Percentiles rank a stretch among this genome's conserved stretches.
These are phyloP conservation scores for Calliopum simillimum DNA, from an alignment of 2,888 invertebrate species.

Conservation along the genomic window DNA sequence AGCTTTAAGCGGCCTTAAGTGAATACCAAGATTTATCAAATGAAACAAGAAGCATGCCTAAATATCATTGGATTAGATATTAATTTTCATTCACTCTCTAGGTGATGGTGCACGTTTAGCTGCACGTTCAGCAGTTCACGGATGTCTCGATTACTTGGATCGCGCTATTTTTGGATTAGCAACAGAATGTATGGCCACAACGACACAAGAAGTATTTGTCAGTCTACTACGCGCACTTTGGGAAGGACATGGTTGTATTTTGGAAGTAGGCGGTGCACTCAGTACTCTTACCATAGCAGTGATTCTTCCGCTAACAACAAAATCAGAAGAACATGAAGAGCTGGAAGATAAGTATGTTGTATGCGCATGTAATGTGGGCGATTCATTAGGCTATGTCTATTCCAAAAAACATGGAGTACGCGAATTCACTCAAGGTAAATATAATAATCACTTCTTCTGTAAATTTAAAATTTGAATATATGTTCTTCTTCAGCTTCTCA, in stretches of 20 bases:
- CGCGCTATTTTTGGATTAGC: slow-evolving; percentile 73
- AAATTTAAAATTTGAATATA: background rate
- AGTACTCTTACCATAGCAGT: slow-evolving; percentile 88
- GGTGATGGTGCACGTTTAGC: slow-evolving; percentile 84
- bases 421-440: slow-evolving; percentile 79
- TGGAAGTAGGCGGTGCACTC: slow-evolving; percentile 83
- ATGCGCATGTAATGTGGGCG: slow-evolving; percentile 90
- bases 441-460: background rate
- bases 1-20: too few species aligned
- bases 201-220: slow-evolving; percentile 80
- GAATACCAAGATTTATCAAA: too few species aligned
- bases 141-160: slow-evolving; percentile 85
- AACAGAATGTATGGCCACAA: slow-evolving; percentile 65
- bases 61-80: slow-evolving; percentile 1
- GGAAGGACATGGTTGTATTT: slow-evolving; percentile 85
- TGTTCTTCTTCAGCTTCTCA: slow-evolving; percentile 75
- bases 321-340: background rate
- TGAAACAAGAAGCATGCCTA: background rate
- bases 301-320: slow-evolving; percentile 72
- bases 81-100: slow-evolving; percentile 50
- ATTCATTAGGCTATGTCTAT: slow-evolving; percentile 89
- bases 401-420: slow-evolving; percentile 80
- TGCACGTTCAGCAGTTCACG: slow-evolving; percentile 87
- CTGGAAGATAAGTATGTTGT: slow-evolving; percentile 72
- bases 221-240: slow-evolving; percentile 83